Conservation (phyloP, 2,797 vertebrate species). For the Taeniopygia guttata region DNA sequence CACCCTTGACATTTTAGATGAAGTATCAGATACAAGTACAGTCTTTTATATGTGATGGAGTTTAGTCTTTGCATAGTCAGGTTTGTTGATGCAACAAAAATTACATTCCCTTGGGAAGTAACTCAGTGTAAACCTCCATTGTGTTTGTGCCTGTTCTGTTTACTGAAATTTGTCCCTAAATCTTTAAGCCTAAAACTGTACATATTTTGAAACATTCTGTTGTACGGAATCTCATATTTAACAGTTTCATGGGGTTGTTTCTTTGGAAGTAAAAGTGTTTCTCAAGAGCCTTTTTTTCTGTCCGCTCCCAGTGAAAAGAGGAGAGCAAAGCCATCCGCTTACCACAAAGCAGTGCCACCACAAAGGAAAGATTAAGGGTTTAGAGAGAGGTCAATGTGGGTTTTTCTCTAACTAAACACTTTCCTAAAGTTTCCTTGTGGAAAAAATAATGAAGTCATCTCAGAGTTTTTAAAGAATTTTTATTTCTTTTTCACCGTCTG, state of each 20-base stretch:
- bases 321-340: constrained; percentile 80
- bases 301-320: constrained; percentile 76
- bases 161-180: constrained; percentile 64
- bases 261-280: constrained; percentile 83
- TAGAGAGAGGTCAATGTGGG: constrained; percentile 86
- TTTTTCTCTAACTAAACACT: constrained; percentile 89
- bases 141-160: constrained; percentile 44
- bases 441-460: constrained; percentile 87
- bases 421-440: constrained; percentile 87
- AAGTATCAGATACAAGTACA: not conserved
- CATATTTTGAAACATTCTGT: constrained; percentile 74
- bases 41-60: not conserved
- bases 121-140: constrained; percentile 25
- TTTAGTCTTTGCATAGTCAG: not conserved
- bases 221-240: constrained; percentile 79
- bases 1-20: not conserved
- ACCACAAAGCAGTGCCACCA: constrained; percentile 83
- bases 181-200: constrained; percentile 68
- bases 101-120: constrained; percentile 1
- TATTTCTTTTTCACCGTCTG: constrained; percentile 91
- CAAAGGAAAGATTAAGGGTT: constrained; percentile 88
- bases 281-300: constrained; percentile 79
- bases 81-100: constrained; percentile 32
- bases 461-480: constrained; percentile 89
- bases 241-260: constrained; percentile 82